A percentile compares a stretch with the other conserved stretches of the same genome.
Conservation (phyloP, 2,113 vertebrate genomes). For the Ciconia boyciana region DNA sequence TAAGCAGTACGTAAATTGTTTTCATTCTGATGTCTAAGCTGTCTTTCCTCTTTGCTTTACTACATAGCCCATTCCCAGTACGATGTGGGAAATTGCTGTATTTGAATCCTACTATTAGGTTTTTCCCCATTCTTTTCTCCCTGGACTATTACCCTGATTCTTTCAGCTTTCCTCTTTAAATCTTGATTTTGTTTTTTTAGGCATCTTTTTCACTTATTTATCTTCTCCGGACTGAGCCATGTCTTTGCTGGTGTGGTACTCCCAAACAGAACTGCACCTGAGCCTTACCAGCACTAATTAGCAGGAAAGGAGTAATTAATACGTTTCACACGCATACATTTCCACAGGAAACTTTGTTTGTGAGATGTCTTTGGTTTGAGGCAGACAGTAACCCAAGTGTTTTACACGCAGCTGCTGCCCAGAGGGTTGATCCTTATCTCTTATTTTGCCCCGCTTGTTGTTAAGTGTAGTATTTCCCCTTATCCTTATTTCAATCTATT, state of each 20-base stretch:
- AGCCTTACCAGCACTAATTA: background rate
- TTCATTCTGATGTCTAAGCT: background rate
- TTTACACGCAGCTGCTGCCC: background rate
- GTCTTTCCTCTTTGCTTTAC: background rate
- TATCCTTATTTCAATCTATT: background rate
- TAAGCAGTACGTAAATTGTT: background rate
- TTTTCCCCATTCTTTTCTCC: background rate
- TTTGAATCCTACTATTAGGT: too few species aligned
- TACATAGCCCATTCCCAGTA: background rate
- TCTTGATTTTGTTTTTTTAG: background rate
- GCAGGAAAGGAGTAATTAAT: background rate
- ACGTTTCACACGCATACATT: accelerated
- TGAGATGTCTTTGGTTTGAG: background rate
- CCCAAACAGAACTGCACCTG: too few species aligned
- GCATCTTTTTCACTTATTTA: too few species aligned
- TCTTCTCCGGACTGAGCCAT: background rate
- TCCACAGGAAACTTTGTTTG: background rate
- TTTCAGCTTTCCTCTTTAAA: background rate
- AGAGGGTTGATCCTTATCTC: background rate
- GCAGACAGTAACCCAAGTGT: background rate
- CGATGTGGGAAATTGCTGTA: background rate
- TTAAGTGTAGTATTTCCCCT: background rate
- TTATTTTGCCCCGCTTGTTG: background rate
- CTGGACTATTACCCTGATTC: too few species aligned
- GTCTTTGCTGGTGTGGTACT: background rate